These are phyloP conservation scores for Mechanitis mazaeus DNA, from an alignment of 2,888 invertebrate species.

Conservation along the genomic window DNA sequence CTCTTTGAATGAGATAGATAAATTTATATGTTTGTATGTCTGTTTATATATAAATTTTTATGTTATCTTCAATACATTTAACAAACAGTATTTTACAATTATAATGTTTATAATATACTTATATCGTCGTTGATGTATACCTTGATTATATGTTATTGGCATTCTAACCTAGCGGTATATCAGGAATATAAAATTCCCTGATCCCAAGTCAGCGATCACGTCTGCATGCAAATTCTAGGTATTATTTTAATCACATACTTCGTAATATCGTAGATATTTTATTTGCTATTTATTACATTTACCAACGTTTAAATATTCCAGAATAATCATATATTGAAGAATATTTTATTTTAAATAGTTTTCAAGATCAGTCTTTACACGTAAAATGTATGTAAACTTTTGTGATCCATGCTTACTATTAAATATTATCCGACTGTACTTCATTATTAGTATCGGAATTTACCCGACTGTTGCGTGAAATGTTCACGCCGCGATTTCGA, in stretches of 20 bases:
- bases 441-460: too few species aligned
- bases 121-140: background rate
- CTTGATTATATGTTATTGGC: constrained; percentile 1
- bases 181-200: constrained; percentile 1
- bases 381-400: too few species aligned
- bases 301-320: constrained; percentile 5
- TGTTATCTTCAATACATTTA: background rate
- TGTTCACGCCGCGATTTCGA: too few species aligned
- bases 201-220: constrained; percentile 20
- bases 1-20: too few species aligned
- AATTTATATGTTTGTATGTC: too few species aligned
- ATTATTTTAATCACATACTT: constrained; percentile 29
- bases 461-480: too few species aligned
- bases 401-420: too few species aligned
- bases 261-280: constrained; percentile 21
- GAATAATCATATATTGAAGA: background rate
- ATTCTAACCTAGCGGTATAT: background rate
- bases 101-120: background rate
- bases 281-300: constrained; percentile 19
- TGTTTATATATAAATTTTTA: background rate
- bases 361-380: too few species aligned
- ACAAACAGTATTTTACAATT: background rate
- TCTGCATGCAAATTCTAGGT: constrained; percentile 28
- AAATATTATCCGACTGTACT: too few species aligned
- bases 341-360: too few species aligned